Evolutionary conservation across 2,888 invertebrate genomes (phyloP).

Genomic region (Galerucella nymphaeae): DNA sequence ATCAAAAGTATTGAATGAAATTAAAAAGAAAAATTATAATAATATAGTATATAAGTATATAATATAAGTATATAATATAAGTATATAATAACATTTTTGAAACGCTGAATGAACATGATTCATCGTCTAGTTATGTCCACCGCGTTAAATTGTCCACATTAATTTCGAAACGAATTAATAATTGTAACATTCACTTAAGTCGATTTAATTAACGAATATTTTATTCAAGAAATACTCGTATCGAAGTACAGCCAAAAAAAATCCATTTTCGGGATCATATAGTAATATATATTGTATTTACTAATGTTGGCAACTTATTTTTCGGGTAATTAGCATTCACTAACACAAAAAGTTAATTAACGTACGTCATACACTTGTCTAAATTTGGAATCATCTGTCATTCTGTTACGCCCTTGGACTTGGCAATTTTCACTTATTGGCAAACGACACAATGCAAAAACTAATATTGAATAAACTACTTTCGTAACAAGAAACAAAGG

Average conservation of each 20-base stretch:
- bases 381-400: conserved; percentile 35
- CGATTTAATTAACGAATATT: background rate
- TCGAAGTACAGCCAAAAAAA: background rate
- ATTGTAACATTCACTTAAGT: background rate
- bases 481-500: too few species aligned
- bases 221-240: background rate
- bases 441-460: background rate
- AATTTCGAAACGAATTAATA: background rate
- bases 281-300: background rate
- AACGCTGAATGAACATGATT: too few species aligned
- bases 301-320: conserved; percentile 13
- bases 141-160: background rate
- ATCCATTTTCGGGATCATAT: too few species aligned
- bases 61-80: too few species aligned
- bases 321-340: conserved; percentile 14
- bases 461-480: too few species aligned
- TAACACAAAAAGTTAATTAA: background rate
- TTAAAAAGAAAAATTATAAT: too few species aligned
- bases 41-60: too few species aligned
- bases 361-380: conserved; percentile 27
- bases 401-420: conserved; percentile 37
- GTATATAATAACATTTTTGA: too few species aligned
- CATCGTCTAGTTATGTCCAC: background rate
- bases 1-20: background rate
- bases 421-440: conserved; percentile 42